Evolutionary conservation across 2,888 invertebrate genomes (phyloP).

Genomic region (Ennomos quercinarius): DNA sequence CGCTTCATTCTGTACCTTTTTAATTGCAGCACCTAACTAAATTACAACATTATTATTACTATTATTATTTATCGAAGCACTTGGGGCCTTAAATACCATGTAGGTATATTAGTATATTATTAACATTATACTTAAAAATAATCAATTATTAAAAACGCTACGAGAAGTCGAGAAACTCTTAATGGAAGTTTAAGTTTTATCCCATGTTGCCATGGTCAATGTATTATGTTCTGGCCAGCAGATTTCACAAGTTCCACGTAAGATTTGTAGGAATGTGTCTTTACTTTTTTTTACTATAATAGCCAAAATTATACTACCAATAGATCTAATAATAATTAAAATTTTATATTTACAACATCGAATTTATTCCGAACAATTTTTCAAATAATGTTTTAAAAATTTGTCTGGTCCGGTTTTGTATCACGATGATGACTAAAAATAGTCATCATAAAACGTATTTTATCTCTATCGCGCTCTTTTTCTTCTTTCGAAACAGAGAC

Average conservation of each 20-base stretch:
- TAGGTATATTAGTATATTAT: conserved; percentile 39
- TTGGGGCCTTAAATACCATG: conserved; percentile 55
- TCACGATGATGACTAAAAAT: background rate
- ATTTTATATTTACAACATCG: conserved; percentile 33
- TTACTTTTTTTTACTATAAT: conserved; percentile 17
- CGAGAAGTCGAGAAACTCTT: conserved; percentile 62
- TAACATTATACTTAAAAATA: background rate
- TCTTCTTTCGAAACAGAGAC: conserved; percentile 1
- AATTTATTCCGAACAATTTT: conserved; percentile 20
- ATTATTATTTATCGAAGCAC: conserved; percentile 51
- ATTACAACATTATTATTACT: conserved; percentile 9
- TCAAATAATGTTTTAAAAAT: conserved; percentile 10
- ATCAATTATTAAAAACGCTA: conserved; percentile 18
- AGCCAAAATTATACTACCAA: conserved; percentile 24
- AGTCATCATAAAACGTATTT: conserved; percentile 1
- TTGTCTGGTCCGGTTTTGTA: conserved; percentile 21
- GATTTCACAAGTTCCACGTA: conserved; percentile 43
- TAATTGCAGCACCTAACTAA: background rate
- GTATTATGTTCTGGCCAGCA: conserved; percentile 66
- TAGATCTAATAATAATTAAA: conserved; percentile 27
- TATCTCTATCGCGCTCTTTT: conserved; percentile 7
- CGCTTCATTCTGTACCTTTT: conserved; percentile 4
- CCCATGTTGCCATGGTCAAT: conserved; percentile 38
- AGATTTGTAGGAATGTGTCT: conserved; percentile 29
- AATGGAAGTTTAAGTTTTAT: conserved; percentile 55